phyloP scores from a whole-genome alignment of 2,888 invertebrate species.

The Synanthedon formicaeformis region DNA sequence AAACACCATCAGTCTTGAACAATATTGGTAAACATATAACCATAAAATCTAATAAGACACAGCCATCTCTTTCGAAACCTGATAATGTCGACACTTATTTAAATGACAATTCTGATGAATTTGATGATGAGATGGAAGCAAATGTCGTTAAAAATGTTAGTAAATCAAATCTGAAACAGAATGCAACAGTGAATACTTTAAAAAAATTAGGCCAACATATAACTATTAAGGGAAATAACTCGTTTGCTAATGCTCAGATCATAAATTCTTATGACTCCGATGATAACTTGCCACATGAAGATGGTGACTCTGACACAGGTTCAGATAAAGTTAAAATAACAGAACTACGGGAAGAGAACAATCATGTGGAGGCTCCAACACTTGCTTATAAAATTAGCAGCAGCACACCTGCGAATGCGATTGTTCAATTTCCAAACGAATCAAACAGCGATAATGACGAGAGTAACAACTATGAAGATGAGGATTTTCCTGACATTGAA shows the following conservation, averaged over 20 bases:
- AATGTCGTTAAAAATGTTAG: background rate
- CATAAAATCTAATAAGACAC: slow-evolving; percentile 23
- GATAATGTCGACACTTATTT: too few relatives aligned
- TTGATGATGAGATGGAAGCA: too few relatives aligned
- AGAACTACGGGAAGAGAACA: slow-evolving; percentile 32
- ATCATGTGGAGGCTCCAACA: slow-evolving; percentile 20
- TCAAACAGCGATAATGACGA: slow-evolving; percentile 30
- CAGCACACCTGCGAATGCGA: slow-evolving; percentile 14
- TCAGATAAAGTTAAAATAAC: slow-evolving; percentile 37
- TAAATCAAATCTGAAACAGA: slow-evolving; percentile 7
- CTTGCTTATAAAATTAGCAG: slow-evolving; percentile 4
- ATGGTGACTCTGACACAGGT: slow-evolving; percentile 27
- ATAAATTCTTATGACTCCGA: slow-evolving; percentile 15
- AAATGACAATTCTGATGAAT: too few relatives aligned
- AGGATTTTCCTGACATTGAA: slow-evolving; percentile 29
- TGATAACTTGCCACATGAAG: slow-evolving; percentile 11
- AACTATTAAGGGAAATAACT: slow-evolving; percentile 41
- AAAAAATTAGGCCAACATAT: slow-evolving; percentile 46
- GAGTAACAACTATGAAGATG: slow-evolving; percentile 19
- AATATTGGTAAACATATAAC: slow-evolving; percentile 21
- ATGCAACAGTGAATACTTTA: slow-evolving; percentile 27
- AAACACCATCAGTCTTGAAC: background rate
- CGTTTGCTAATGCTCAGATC: slow-evolving; percentile 24
- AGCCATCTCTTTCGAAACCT: too few relatives aligned
- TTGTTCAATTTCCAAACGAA: slow-evolving; percentile 35